These are phyloP conservation scores for Cariama cristata DNA, from an alignment of 2,113 vertebrate genomes.

Conservation along the genomic window DNA sequence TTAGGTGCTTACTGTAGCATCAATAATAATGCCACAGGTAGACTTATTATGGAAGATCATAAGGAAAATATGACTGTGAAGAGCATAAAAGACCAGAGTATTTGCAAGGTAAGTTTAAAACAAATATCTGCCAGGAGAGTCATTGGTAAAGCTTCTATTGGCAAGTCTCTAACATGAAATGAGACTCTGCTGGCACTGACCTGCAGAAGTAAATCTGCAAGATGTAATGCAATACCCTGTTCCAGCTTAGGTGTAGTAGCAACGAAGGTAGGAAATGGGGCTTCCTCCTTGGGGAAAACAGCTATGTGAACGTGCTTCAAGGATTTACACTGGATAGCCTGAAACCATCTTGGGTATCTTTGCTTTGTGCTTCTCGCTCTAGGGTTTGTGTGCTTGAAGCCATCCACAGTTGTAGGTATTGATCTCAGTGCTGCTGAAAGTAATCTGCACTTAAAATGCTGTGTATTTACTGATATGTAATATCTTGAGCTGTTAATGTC, in stretches of 20 bases:
- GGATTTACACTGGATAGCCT: neutral
- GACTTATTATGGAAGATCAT: slow-evolving; percentile 16
- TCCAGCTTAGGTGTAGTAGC: neutral
- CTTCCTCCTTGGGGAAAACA: neutral
- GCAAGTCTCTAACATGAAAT: neutral
- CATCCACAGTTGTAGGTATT: neutral
- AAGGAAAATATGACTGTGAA: neutral
- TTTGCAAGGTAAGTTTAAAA: neutral
- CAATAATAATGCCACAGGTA: slow-evolving; percentile 36
- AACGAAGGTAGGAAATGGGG: neutral
- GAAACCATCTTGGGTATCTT: neutral
- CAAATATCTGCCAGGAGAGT: neutral
- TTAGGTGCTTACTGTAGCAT: slow-evolving; percentile 63
- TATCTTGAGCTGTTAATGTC: neutral
- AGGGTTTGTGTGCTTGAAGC: accelerated
- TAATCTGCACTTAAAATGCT: slow-evolving; percentile 20
- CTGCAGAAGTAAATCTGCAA: neutral
- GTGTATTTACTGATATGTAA: neutral
- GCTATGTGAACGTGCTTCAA: neutral
- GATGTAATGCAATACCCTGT: neutral
- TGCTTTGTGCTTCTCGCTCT: neutral
- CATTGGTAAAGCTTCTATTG: neutral
- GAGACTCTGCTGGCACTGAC: neutral
- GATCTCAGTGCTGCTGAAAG: neutral
- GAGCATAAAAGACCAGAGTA: neutral